Evolutionary conservation across 1,140 invertebrate genomes (phyloP), one percentile per base, ranked within the genome.

Genomic region (Caenorhabditis brenneri): DNA sequence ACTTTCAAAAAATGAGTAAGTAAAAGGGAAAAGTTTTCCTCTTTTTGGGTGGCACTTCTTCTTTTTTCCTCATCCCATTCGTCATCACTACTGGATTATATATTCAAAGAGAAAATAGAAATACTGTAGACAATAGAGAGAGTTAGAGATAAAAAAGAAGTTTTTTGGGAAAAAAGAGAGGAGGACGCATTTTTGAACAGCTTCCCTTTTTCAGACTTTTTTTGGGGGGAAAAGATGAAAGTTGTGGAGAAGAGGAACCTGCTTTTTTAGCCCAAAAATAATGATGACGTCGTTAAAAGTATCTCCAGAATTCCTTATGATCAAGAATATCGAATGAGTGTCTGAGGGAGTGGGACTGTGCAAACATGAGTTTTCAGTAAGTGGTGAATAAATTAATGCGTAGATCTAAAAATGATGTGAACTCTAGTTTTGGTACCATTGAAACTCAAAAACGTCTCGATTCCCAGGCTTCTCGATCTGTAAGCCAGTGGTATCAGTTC

Each of bases 31-130:
- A 74, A 42, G n/a, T n/a, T n/a, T n/a, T n/a, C n/a, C n/a, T 74
- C 27, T 74, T 74, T 74, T n/a, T n/a, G 33, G 65, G 36, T 74
- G 65, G 65, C 65, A 74, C 65, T 74, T 74, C 65, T 74, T 46
- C 36, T 74, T 24, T 46, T 74, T 19, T 22, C 46, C 65, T 74
- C 33, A 74, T 74, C 65, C 65, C 65, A 74, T 74, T 74, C 65
- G 65, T 74, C 65, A 74, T 74, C 65, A 74, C 65, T 74, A 74
- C 65, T 74, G 65, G 65, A 74, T 74, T 74, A 74, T 42, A 74
- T 74, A 74, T 74, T 74, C 65, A 74, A 74, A 74, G 33, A 74
- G 65, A 74, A 74, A 42, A 22, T 74, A 29, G 24, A 74, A 74
- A 74, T 15, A 74, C 4, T 65, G 16, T 7, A 36, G 3, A 42